These are phyloP conservation scores for Catagonus wagneri DNA, from an alignment of 2,113 vertebrate genomes.

Conservation along the genomic window DNA sequence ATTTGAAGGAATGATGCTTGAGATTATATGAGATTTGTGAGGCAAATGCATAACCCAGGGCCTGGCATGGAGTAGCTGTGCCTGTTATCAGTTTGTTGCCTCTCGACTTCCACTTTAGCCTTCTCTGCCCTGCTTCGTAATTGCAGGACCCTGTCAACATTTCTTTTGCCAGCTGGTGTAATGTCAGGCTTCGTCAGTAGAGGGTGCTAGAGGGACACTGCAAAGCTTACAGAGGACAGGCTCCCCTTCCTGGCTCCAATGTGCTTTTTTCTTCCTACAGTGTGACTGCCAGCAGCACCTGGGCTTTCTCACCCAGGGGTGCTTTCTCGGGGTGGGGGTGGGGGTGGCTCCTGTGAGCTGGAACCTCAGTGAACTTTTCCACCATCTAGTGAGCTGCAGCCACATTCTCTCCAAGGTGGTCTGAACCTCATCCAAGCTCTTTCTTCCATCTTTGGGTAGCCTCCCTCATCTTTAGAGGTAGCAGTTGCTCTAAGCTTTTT, in stretches of 20 bases:
- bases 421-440: background rate
- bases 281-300: accelerated
- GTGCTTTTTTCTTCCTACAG: background rate
- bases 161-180: background rate
- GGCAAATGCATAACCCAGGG: background rate
- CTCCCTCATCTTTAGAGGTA: background rate
- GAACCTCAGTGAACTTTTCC: background rate
- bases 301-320: background rate
- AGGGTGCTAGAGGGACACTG: background rate
- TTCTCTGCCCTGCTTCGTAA: background rate
- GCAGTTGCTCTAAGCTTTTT: background rate
- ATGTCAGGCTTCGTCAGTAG: background rate
- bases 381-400: background rate
- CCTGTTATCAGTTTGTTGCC: background rate
- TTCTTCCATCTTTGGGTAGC: background rate
- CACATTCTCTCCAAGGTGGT: background rate
- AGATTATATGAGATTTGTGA: background rate
- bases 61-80: no score
- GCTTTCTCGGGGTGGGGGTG: no score
- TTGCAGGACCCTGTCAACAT: background rate
- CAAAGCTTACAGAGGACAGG: accelerated
- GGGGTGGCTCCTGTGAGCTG: background rate
- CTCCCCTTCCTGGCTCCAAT: background rate
- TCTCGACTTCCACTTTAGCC: background rate
- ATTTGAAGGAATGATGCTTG: background rate